Conservation (phyloP, 2,797 vertebrate genomes). For the Echeneis naucrates region DNA sequence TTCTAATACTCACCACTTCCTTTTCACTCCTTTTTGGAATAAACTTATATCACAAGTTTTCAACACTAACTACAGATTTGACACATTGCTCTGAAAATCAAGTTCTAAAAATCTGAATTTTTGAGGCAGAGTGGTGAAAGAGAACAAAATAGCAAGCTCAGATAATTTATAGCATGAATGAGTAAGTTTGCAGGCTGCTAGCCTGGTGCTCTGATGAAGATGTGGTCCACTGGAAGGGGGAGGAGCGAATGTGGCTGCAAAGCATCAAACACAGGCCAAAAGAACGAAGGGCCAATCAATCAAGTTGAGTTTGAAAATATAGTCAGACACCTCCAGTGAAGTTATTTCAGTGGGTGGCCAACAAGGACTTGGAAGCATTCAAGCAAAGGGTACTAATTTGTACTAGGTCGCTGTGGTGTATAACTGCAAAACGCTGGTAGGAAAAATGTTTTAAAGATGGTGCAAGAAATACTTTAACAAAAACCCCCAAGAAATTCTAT, state of each 20-base stretch:
- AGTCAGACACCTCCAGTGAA: constrained; percentile 68
- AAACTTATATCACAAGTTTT: constrained; percentile 69
- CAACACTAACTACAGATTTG: constrained; percentile 64
- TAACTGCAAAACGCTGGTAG: constrained; percentile 30
- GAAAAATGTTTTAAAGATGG: constrained; percentile 34
- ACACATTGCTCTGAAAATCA: constrained; percentile 43
- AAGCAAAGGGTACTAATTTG: constrained; percentile 33
- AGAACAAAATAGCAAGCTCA: constrained; percentile 35
- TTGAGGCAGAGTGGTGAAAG: constrained; percentile 7
- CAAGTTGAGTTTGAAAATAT: constrained; percentile 75
- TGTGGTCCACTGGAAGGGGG: constrained; percentile 71
- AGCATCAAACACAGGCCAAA: constrained; percentile 74
- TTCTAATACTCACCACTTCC: constrained; percentile 65
- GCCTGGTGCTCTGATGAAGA: constrained; percentile 72
- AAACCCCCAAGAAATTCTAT: not conserved
- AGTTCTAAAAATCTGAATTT: constrained; percentile 15
- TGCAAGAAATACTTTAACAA: constrained; percentile 20
- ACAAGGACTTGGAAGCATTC: constrained; percentile 37
- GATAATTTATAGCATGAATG: constrained; percentile 70
- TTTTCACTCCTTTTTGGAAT: constrained; percentile 65
- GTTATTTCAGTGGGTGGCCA: constrained; percentile 76
- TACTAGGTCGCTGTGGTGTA: constrained; percentile 33
- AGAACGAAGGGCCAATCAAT: constrained; percentile 77
- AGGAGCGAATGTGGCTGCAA: constrained; percentile 72
- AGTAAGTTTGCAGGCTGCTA: constrained; percentile 70